Percentiles rank a stretch among this genome's conserved stretches.
phyloP scores from a whole-genome alignment of 1,140 invertebrate genomes.

The Euura saliciscinereae region DNA sequence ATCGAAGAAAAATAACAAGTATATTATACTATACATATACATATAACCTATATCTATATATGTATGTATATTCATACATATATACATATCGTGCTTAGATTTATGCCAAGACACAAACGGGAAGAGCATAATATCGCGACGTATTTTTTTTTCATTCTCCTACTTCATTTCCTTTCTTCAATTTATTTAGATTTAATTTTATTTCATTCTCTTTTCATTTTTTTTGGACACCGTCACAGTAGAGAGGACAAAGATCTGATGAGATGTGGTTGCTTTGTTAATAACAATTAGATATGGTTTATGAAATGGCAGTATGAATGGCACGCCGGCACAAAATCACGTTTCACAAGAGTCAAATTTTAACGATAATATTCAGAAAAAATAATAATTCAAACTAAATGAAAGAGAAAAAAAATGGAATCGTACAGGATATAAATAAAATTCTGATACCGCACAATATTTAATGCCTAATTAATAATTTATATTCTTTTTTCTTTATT shows the following conservation, averaged over 20 bases:
- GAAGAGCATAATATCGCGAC: slow-evolving; percentile 33
- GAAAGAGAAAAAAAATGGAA: background rate
- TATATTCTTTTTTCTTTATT: no score
- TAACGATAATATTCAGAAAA: background rate
- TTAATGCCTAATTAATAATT: background rate
- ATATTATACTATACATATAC: slow-evolving; percentile 31
- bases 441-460: background rate
- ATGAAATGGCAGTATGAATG: background rate
- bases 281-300: background rate
- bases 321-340: background rate
- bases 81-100: slow-evolving; percentile 34
- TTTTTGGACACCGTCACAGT: background rate
- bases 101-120: slow-evolving; percentile 40
- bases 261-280: background rate
- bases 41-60: slow-evolving; percentile 21
- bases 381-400: background rate
- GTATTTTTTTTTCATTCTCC: slow-evolving; percentile 12
- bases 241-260: background rate
- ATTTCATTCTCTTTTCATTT: slow-evolving; percentile 4
- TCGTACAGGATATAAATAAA: background rate
- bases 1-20: slow-evolving; percentile 38
- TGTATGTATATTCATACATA: slow-evolving; percentile 23
- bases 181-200: background rate
- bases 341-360: background rate
- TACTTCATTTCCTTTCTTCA: background rate